These are phyloP conservation scores for Aurelia aurita complex sp. Pacific DNA, from an alignment of 30 jellyfish, hydroid and myxozoan genomes.

Conservation along the genomic window DNA sequence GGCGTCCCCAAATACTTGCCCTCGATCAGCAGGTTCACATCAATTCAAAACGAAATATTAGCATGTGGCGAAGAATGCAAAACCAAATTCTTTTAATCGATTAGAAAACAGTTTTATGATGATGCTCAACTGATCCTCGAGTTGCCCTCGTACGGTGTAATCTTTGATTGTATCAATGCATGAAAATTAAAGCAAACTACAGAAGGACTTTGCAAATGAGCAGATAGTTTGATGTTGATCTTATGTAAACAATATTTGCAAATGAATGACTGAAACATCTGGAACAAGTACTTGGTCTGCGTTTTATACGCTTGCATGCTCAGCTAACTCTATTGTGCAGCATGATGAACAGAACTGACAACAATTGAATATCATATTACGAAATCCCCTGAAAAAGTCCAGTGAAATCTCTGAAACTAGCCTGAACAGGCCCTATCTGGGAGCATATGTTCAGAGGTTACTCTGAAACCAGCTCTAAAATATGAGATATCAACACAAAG, in stretches of 20 bases:
- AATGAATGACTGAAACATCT: conserved; percentile 63
- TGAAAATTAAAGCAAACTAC: background rate
- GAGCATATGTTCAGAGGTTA: no score
- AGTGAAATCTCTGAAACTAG: no score
- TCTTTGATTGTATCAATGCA: background rate
- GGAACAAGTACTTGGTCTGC: conserved; percentile 56
- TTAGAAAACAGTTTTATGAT: background rate
- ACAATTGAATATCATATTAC: no score
- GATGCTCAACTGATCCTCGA: background rate
- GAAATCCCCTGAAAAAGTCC: no score
- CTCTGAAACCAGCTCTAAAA: no score
- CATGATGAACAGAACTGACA: no score
- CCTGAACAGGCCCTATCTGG: no score
- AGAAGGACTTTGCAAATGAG: conserved; percentile 5
- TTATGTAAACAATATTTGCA: conserved; percentile 26
- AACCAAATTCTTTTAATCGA: background rate
- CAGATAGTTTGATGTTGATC: conserved; percentile 13
- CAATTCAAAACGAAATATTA: conserved; percentile 31
- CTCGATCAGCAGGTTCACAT: conserved; percentile 51
- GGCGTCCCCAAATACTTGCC: conserved; percentile 36
- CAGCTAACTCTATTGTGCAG: background rate
- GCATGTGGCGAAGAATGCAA: conserved; percentile 34
- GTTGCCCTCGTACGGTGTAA: background rate
- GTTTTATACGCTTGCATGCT: conserved; percentile 10
- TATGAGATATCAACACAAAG: no score